A percentile compares a stretch with the other conserved stretches of the same genome.
These are phyloP conservation scores for Tetragnatha versicolor DNA, from an alignment of 1,140 invertebrate genomes.

Conservation along the genomic window DNA sequence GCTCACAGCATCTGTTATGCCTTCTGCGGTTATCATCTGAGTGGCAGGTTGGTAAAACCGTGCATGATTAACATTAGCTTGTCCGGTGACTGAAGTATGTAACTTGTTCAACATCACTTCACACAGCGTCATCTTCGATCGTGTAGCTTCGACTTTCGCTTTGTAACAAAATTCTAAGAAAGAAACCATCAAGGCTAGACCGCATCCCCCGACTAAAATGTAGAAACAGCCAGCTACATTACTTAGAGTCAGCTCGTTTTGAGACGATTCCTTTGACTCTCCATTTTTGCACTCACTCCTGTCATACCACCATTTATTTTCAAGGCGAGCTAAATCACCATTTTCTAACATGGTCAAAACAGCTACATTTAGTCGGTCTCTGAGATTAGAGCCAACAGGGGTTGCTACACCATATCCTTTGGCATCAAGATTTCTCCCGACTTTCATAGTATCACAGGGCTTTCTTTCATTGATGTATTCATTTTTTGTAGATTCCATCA, in stretches of 20 bases:
- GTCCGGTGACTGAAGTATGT: constrained; percentile 77
- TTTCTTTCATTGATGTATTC: constrained; percentile 91
- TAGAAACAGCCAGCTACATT: constrained; percentile 99
- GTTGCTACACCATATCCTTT: constrained; percentile 95
- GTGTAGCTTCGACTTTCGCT: constrained; percentile 79
- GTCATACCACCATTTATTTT: constrained; percentile 94
- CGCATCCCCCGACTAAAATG: constrained; percentile 91
- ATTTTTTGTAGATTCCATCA: constrained; percentile 93
- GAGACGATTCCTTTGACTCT: constrained; percentile 71
- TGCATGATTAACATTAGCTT: constrained; percentile 60
- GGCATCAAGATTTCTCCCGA: constrained; percentile 88
- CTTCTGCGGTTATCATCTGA: constrained; percentile 49
- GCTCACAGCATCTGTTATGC: constrained; percentile 25
- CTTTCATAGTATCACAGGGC: constrained; percentile 95
- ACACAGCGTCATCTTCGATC: constrained; percentile 79
- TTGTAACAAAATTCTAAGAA: constrained; percentile 91
- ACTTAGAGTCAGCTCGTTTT: constrained; percentile 90
- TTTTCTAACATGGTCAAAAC: constrained; percentile 91
- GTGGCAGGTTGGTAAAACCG: constrained; percentile 48
- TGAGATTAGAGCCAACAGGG: constrained; percentile 85
- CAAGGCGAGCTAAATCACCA: constrained; percentile 87
- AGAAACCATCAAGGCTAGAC: constrained; percentile 88
- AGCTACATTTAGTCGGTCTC: constrained; percentile 88
- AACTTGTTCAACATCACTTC: constrained; percentile 90
- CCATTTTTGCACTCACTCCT: constrained; percentile 64